Evolutionary conservation across 2,888 invertebrate species (phyloP).

Genomic region (Cenopis cana): DNA sequence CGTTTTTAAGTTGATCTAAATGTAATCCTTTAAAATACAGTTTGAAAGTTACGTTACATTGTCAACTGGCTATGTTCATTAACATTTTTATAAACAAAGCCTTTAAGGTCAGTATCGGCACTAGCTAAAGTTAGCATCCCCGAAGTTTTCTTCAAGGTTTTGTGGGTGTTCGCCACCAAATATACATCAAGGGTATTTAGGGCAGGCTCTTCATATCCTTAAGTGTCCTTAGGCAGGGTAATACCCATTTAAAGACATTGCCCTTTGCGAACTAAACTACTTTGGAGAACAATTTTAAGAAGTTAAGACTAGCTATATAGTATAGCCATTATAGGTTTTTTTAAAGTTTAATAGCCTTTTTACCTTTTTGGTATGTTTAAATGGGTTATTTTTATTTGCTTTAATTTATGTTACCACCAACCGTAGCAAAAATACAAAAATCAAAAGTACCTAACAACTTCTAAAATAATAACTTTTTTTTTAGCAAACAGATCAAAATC

Average conservation of each 20-base stretch:
- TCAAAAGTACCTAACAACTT: too few species aligned
- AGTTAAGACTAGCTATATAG: slow-evolving; percentile 27
- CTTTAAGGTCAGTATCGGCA: too few species aligned
- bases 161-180: neutral
- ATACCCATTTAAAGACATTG: slow-evolving; percentile 36
- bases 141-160: neutral
- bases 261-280: slow-evolving; percentile 13
- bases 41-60: too few species aligned
- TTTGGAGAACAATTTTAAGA: slow-evolving; percentile 15
- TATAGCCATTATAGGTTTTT: slow-evolving; percentile 24
- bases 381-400: too few species aligned
- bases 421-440: too few species aligned
- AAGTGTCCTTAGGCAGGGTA: slow-evolving; percentile 28
- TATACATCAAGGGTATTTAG: slow-evolving; percentile 28
- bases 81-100: too few species aligned
- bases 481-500: too few species aligned
- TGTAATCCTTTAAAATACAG: too few species aligned
- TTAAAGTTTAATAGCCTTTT: neutral
- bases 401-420: too few species aligned
- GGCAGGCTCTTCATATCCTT: slow-evolving; percentile 20
- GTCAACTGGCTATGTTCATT: too few species aligned
- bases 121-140: neutral
- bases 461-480: too few species aligned
- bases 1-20: too few species aligned
- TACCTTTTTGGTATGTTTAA: neutral